Base-by-base conservation (phyloP, 2,797 vertebrate genomes). In the Sebastes dallii region DNA sequence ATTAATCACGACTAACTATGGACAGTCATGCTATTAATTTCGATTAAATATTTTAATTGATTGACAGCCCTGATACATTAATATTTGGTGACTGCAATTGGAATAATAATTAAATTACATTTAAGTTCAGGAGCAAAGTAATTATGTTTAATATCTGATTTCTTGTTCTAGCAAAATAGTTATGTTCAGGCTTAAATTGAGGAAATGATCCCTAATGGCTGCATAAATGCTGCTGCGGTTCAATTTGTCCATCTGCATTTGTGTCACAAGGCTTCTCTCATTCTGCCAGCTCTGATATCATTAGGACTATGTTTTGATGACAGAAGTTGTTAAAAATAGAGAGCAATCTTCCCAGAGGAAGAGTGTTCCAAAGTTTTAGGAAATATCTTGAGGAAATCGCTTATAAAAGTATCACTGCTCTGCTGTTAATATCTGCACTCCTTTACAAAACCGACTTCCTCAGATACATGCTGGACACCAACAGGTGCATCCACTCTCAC, bases 401-500 rank as follows among this genome's bases (percentile, higher is more conserved):
- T 46, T 69, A 55, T 77, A 65, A 58, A 42, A 59, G 66, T 56
- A 39, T 77, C 24, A 6, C 18, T 75, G 7, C 20, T 72, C 66
- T 22, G 68, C 27, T 30, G 61, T 74, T 66, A 14, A 78, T 75
- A 54, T 81, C 73, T 72, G 69, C 75, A 75, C 3, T 50, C 25
- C 25, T 66, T 67, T 50, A 61, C 32, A 78, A 66, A 78, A 65
- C 54, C 30, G 32, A 29, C 83, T 78, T 89, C 82, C 30, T 80
- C 32, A 73, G 30, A 80, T 25, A 73, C 55, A 66, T 11, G 42
- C 52, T 61, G 56, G 52, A 71, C 67, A 61, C 14, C 70, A 86
- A 80, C 92, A 92, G 91, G 89, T 92, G 88, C 85, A 84, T 91
- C 88, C 89, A 89, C 75, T 70, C 32, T 27, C 34, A 14, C 66